These are phyloP conservation scores for Microcebus ravelobensis DNA, from an alignment of 2,113 vertebrate species.

Conservation along the genomic window DNA sequence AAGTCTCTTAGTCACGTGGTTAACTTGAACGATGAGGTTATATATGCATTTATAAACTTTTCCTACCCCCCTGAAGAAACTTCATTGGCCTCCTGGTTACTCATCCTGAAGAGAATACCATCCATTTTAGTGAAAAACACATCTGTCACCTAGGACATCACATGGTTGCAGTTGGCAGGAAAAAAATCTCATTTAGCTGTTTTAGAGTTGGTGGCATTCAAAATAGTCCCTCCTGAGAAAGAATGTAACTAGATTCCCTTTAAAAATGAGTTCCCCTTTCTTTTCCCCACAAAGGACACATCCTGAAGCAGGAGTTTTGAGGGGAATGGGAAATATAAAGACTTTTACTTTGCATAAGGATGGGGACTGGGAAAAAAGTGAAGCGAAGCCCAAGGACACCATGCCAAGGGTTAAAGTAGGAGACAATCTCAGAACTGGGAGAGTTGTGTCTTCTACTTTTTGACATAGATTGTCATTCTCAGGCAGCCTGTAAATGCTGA, in stretches of 20 bases:
- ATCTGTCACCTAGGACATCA: constrained; percentile 79
- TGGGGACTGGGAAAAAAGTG: constrained; percentile 80
- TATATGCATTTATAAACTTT: constrained; percentile 77
- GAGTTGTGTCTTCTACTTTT: constrained; percentile 76
- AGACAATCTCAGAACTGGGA: constrained; percentile 81
- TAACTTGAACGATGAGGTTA: constrained; percentile 72
- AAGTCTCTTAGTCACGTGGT: constrained; percentile 71
- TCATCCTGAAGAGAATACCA: constrained; percentile 82
- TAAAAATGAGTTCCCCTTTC: constrained; percentile 80
- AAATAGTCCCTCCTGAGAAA: constrained; percentile 78
- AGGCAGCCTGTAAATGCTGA: constrained; percentile 84
- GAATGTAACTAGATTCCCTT: constrained; percentile 82
- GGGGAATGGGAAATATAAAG: constrained; percentile 73
- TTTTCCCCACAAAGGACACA: constrained; percentile 73
- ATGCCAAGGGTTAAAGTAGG: constrained; percentile 79
- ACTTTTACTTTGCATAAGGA: constrained; percentile 73
- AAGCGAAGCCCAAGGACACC: constrained; percentile 82
- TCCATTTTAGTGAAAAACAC: constrained; percentile 82
- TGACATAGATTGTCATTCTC: constrained; percentile 79
- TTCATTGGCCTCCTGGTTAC: constrained; percentile 83
- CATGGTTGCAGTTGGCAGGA: constrained; percentile 75
- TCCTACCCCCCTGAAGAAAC: constrained; percentile 83
- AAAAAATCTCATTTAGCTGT: constrained; percentile 80
- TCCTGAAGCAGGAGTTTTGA: constrained; percentile 80
- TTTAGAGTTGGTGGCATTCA: constrained; percentile 83